phyloP scores from a whole-genome alignment of 2,113 vertebrate genomes.

The Cariama cristata region DNA sequence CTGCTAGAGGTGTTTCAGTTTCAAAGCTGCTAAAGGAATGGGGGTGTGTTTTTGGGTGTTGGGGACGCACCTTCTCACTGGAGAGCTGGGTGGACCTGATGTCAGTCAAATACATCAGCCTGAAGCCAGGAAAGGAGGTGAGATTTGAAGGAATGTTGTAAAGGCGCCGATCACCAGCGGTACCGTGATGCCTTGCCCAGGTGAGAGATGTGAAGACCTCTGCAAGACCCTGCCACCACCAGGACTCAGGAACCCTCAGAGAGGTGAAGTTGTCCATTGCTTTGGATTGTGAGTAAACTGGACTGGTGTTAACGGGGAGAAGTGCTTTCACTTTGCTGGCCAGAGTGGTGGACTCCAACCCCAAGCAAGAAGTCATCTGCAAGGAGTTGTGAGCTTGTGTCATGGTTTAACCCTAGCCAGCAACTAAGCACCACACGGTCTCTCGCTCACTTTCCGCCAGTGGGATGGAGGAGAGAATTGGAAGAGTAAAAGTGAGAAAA shows the following conservation, averaged over 20 bases:
- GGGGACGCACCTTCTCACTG: not conserved
- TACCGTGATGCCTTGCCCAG: not conserved
- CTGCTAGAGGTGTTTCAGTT: not conserved
- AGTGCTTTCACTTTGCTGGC: not conserved
- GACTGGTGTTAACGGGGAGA: not conserved
- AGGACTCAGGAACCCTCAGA: not conserved
- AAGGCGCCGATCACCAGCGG: not conserved
- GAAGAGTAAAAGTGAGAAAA: no score
- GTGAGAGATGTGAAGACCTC: not conserved
- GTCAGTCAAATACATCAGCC: not conserved
- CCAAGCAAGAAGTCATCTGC: not conserved
- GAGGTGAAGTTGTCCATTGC: not conserved
- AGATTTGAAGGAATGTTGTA: not conserved
- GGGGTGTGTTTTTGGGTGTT: not conserved
- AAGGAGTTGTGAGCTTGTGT: not conserved
- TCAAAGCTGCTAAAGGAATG: not conserved
- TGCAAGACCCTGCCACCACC: not conserved
- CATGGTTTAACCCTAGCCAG: not conserved
- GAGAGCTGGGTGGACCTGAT: not conserved
- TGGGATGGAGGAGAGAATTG: no score
- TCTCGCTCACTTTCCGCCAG: not conserved
- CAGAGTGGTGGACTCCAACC: not conserved
- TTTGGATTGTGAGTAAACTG: rapidly evolving
- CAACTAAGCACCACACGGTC: not conserved
- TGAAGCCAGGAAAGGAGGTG: not conserved